A percentile compares a stretch with the other conserved stretches of the same genome.
phyloP scores from a whole-genome alignment of 2,113 vertebrate genomes.

The Austrofundulus limnaeus region DNA sequence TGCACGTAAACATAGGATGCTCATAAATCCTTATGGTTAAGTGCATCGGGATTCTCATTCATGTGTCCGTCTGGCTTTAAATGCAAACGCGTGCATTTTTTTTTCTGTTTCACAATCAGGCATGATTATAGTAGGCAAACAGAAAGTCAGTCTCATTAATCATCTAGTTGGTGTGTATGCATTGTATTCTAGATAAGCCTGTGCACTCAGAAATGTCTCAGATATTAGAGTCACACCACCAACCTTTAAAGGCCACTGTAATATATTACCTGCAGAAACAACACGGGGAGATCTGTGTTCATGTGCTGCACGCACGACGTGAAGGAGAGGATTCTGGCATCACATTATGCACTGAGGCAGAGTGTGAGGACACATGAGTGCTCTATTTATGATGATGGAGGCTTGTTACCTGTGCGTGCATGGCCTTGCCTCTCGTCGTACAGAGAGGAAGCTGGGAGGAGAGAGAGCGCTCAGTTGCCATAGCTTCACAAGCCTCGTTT shows the following conservation, averaged over 20 bases:
- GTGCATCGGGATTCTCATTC: slow-evolving; percentile 41
- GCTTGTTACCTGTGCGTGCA: slow-evolving; percentile 36
- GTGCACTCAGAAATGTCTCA: slow-evolving; percentile 29
- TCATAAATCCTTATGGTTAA: not conserved
- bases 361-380: slow-evolving; percentile 20
- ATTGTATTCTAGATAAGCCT: slow-evolving; percentile 20
- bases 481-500: slow-evolving; percentile 64
- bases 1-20: not conserved
- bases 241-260: slow-evolving; percentile 45
- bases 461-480: slow-evolving; percentile 66
- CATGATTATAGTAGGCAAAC: slow-evolving; percentile 3
- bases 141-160: slow-evolving; percentile 37
- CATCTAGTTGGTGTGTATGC: slow-evolving; percentile 13
- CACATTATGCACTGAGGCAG: slow-evolving; percentile 16
- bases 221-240: slow-evolving; percentile 22
- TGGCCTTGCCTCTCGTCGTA: slow-evolving; percentile 39
- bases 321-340: slow-evolving; percentile 14
- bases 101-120: not conserved
- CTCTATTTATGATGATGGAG: slow-evolving; percentile 28
- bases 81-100: not conserved
- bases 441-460: slow-evolving; percentile 47
- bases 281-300: not conserved
- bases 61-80: slow-evolving; percentile 23
- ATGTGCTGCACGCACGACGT: not conserved
- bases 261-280: slow-evolving; percentile 20